Percentiles rank a stretch among this genome's conserved stretches.
These are phyloP conservation scores for Notolepis coatsorum DNA, from an alignment of 2,797 vertebrate genomes.

Conservation along the genomic window DNA sequence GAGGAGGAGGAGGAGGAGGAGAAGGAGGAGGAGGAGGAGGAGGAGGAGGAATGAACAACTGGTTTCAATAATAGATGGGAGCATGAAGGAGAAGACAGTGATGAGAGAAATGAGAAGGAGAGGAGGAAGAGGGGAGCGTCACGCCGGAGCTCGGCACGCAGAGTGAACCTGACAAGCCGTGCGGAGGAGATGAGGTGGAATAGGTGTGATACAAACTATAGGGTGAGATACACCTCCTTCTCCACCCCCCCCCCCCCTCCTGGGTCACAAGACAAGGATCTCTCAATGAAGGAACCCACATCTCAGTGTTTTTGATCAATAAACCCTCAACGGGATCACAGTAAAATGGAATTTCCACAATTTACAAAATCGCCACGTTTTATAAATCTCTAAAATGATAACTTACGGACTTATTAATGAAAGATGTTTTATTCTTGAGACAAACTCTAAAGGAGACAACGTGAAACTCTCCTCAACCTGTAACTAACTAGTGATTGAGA, in stretches of 20 bases:
- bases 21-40: constrained; percentile 43
- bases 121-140: constrained; percentile 36
- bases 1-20: constrained; percentile 62
- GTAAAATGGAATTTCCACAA: no score
- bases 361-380: no score
- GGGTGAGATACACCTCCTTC: constrained; percentile 44
- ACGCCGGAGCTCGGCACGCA: constrained; percentile 14
- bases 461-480: no score
- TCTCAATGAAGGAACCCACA: constrained; percentile 51
- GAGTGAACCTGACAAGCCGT: constrained; percentile 60
- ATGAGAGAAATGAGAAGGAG: constrained; percentile 56
- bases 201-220: constrained; percentile 37
- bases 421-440: no score
- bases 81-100: no score
- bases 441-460: no score
- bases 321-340: no score
- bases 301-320: constrained; percentile 68
- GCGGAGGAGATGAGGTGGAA: constrained; percentile 13
- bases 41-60: no score
- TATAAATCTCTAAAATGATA: no score
- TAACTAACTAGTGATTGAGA: no score
- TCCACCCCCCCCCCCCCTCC: constrained; percentile 46
- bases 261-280: constrained; percentile 70
- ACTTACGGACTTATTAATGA: no score
- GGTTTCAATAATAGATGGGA: no score